Base-by-base conservation (phyloP, 2,888 invertebrate genomes). In the Athrips mouffetella region DNA sequence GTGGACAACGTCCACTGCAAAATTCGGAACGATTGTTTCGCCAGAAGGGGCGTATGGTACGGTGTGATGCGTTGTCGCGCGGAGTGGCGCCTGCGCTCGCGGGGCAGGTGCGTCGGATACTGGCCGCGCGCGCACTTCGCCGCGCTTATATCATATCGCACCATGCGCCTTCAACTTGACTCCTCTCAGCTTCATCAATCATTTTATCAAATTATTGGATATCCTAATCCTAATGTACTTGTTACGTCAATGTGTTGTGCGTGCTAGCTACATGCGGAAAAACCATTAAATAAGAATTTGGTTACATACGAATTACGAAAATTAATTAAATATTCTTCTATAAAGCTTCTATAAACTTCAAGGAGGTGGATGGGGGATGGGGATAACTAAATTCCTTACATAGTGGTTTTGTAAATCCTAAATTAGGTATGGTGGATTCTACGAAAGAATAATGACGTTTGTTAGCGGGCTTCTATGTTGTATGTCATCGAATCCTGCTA, bases 111-210 rank as follows among this genome's bases (percentile, higher is more conserved):
- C 68, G 67, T 54, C 74, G 66, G 69, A 70, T 83, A 88, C 87
- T 88, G 84, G 63, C 80, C 70, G 75, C 78, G 83, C 82, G 84
- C 84, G 84, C 68, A 64, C 59, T 55, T 59, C 57, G 70, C 51
- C 71, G 60, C 76, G 75, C 84, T 87, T 88, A 79, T 87, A 88
- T 85, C 81, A 87, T 72, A 80, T 84, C 79, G 77, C 71, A 71
- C 69, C 70, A 67, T 69, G 64, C 70, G 70, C 76, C 84, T 84
- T 83, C 75, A 84, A 83, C 84, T 84, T 86, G 81, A 84, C 82
- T 80, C 65, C 67, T 72, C 48, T 10, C 33, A 16, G 13, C 13
- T 21, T 29, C 31, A 21, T 45, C 35, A 11, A 35, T 23, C 33
- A 45, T 45, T 45, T 45, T 42, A 35, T 45, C 45, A 23, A 45